A percentile compares a stretch with the other conserved stretches of the same genome.
These are phyloP conservation scores for Neomonachus schauinslandi DNA, from an alignment of 2,113 vertebrate genomes.

Conservation along the genomic window DNA sequence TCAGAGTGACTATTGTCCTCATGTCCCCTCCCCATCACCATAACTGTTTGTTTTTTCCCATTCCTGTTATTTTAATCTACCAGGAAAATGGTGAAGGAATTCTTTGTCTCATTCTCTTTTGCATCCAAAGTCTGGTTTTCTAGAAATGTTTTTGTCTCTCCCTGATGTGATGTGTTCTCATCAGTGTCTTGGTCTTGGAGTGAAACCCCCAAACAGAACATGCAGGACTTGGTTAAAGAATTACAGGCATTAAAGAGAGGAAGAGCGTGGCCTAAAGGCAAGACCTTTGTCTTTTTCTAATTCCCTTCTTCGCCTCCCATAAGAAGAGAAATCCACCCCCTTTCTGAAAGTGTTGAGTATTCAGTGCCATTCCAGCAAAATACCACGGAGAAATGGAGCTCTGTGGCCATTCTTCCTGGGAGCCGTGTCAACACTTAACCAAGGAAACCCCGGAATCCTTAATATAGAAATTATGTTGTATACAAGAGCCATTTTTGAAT, in stretches of 20 bases:
- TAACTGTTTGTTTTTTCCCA: background rate
- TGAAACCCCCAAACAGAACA: background rate
- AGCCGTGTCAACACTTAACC: background rate
- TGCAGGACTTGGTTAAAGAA: background rate
- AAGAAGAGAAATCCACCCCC: conserved; percentile 8
- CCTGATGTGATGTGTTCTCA: background rate
- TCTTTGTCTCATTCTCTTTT: background rate
- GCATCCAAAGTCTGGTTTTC: background rate
- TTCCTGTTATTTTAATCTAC: background rate
- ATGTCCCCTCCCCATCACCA: rapidly evolving
- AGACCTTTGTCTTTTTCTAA: background rate
- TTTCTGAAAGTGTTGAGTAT: background rate
- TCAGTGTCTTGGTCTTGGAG: background rate
- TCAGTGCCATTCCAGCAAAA: background rate
- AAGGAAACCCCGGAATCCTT: background rate
- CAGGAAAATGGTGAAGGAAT: background rate
- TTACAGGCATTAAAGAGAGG: background rate
- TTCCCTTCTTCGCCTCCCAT: background rate
- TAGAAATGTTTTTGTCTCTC: background rate
- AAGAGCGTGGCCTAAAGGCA: background rate
- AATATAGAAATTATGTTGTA: background rate
- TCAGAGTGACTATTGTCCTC: background rate
- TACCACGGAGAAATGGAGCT: background rate
- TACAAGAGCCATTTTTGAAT: background rate
- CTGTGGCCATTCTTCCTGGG: background rate